Base-by-base conservation (phyloP, 2,797 vertebrate species). In the Leucoraja ocellata region DNA sequence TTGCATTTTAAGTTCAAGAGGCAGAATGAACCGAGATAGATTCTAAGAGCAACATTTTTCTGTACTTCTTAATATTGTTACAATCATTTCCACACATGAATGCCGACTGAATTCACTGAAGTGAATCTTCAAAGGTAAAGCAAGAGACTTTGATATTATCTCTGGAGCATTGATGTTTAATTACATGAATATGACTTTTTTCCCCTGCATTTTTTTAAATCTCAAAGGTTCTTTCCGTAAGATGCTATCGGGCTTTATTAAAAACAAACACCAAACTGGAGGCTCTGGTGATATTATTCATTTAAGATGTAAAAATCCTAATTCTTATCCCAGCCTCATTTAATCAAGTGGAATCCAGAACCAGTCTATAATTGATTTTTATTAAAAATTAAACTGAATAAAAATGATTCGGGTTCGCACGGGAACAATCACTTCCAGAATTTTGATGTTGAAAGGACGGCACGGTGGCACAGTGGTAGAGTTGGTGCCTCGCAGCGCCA, bases 61-160 rank as follows among this genome's bases (percentile, higher is more conserved):
- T 74, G 71, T 76, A 76, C 68, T 58, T 73, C 68, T 91, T 92
- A 92, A 76, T 76, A 76, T 74, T 92, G 73, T 76, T 76, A 25
- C 90, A 92, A 76, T 92, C 36, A 92, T 76, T 76, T 76, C 46
- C 73, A 58, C 23, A 92, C 90, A 91, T 91, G 68, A 92, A 13
- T 76, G 11, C 46, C 16, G 46, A 58, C 1, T 74, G 71, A 92
- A 92, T 73, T 92, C 90, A 92, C 71, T 46, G 25, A 23, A 76
- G 90, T 92, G 76, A 76, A 76, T 92, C 90, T 92, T 92, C 90
- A 92, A 92, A 92, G 90, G 90, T 92, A 71, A 92, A 36, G 90
- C 90, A 76, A 76, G 71, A 92, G 10, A 39, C 90, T 92, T 92
- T 92, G 90, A 92, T 92, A 54, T 74, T 92, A 92, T 76, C 71